Percentiles rank a stretch among this genome's conserved stretches.
Conservation (phyloP, 1,140 invertebrate species). For the Nebria ingens region DNA sequence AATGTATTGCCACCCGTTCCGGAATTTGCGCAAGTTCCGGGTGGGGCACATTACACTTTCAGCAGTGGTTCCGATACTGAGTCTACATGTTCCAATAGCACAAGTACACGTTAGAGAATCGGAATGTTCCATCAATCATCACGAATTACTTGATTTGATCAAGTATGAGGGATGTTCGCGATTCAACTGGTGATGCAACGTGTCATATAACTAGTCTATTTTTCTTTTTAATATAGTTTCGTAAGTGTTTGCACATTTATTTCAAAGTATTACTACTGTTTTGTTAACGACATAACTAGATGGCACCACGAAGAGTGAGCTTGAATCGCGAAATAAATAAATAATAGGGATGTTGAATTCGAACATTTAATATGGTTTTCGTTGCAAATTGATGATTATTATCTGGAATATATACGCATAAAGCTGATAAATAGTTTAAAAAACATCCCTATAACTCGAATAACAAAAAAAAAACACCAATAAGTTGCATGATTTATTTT, state of each 20-base stretch:
- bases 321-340: not conserved
- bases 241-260: too few species aligned
- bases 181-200: not conserved
- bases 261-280: too few species aligned
- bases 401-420: not conserved
- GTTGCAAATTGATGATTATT: not conserved
- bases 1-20: conserved; percentile 64
- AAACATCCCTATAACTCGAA: not conserved
- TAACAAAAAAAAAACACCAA: not conserved
- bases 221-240: too few species aligned
- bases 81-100: not conserved
- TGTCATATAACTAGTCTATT: too few species aligned
- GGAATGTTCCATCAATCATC: not conserved
- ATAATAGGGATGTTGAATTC: not conserved
- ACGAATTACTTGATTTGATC: too few species aligned
- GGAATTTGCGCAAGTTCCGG: conserved; percentile 30
- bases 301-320: not conserved
- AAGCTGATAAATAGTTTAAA: not conserved
- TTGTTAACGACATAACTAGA: too few species aligned
- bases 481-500: not conserved
- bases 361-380: not conserved
- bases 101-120: not conserved
- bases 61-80: not conserved
- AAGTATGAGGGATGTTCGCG: not conserved
- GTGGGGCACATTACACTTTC: not conserved